phyloP scores from a whole-genome alignment of 2,888 invertebrate genomes.

The Nowickia ferox region DNA sequence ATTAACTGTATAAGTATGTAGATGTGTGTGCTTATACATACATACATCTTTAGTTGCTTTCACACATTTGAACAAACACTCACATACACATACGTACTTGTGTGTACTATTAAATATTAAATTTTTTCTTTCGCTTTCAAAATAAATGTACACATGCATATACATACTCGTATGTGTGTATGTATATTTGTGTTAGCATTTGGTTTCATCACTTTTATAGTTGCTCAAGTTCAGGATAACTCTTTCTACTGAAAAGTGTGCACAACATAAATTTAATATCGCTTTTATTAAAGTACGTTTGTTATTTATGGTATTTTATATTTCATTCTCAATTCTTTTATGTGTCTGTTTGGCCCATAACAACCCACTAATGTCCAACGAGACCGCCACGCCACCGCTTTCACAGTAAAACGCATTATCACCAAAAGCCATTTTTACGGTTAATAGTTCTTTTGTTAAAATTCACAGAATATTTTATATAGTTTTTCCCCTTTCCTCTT shows the following conservation, averaged over 20 bases:
- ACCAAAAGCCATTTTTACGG: slow-evolving; percentile 59
- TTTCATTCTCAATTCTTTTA: slow-evolving; percentile 20
- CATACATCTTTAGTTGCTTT: slow-evolving; percentile 4
- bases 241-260: not conserved
- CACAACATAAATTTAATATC: slow-evolving; percentile 24
- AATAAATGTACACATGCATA: slow-evolving; percentile 34
- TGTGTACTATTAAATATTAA: not conserved
- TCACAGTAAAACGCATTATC: slow-evolving; percentile 17
- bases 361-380: not conserved
- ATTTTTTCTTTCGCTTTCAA: slow-evolving; percentile 22
- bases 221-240: not conserved
- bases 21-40: not conserved
- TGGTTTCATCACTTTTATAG: slow-evolving; percentile 44
- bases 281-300: slow-evolving; percentile 29
- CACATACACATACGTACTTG: not conserved
- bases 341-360: slow-evolving; percentile 20
- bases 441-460: slow-evolving; percentile 74
- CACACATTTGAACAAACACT: slow-evolving; percentile 40
- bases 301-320: slow-evolving; percentile 51
- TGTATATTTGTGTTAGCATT: not conserved
- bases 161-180: too few relatives aligned
- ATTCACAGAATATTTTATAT: slow-evolving; percentile 72
- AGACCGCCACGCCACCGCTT: not conserved
- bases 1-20: not conserved
- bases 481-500: slow-evolving; percentile 15